phyloP scores from a whole-genome alignment of 2,797 vertebrate genomes.

The Cynopterus sphinx region DNA sequence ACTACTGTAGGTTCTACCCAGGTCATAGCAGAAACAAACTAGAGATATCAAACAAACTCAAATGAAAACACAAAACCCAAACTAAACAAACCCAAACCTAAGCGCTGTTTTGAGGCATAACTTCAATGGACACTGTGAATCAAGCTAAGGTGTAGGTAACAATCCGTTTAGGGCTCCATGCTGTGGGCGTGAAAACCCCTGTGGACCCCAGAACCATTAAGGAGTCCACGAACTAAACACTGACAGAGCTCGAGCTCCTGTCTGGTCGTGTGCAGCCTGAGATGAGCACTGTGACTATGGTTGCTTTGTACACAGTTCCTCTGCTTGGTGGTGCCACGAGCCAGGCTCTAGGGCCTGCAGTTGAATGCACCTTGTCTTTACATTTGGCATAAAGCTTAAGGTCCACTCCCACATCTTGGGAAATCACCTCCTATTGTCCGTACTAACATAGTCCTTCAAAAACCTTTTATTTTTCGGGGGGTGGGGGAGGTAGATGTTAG shows the following conservation, averaged over 20 bases:
- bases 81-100: background rate
- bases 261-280: conserved; percentile 70
- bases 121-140: background rate
- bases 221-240: background rate
- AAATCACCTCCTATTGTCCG: background rate
- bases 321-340: fast-evolving
- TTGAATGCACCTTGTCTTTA: conserved; percentile 4
- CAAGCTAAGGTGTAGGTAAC: background rate
- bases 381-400: conserved; percentile 34
- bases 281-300: fast-evolving
- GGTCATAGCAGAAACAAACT: background rate
- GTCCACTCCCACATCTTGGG: background rate
- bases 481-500: background rate
- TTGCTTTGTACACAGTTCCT: fast-evolving
- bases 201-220: background rate
- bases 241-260: background rate
- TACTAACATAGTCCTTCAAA: background rate
- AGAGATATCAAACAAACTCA: background rate
- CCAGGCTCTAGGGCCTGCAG: fast-evolving
- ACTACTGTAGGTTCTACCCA: fast-evolving
- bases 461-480: background rate
- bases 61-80: background rate
- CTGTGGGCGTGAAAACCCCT: background rate
- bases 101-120: background rate
- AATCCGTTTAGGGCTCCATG: background rate